Base-by-base conservation (phyloP, 2,888 invertebrate genomes). In the Philaethria dido region DNA sequence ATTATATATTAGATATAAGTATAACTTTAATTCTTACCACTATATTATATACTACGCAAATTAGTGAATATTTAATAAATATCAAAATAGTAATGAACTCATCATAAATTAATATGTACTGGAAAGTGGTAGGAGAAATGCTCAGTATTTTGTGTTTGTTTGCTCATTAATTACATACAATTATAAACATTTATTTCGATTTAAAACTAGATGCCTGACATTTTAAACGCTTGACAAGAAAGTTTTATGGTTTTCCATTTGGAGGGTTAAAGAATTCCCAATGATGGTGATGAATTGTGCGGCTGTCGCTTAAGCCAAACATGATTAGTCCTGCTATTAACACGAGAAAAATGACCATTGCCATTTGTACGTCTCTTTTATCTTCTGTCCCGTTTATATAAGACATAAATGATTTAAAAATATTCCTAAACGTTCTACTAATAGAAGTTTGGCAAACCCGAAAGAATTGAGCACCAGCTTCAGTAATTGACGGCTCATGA, bases 191-290 rank as follows among this genome's bases (percentile, higher is more conserved):
- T 47, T 20, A 20, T 20, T 14, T 48, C 13, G 14, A 25, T 50
- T n/a, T 13, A 39, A 39, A 13, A 25, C 2, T 6, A 14, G n/a
- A 48, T 48, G 1, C 6, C 8, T 25, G 25, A 8, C 6, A 50
- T 3, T 14, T 50, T 2, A 4, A 2, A 52, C 29, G 4, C 11
- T 16, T 1, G 16, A 52, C 4, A 16, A 50, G 14, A n/a, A 57
- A 72, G 5, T 36, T 44, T 86, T 78, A 90, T 65, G 87, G 87
- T 60, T 93, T 93, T 45, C 92, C 94, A 70, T 94, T 95, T 9
- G 97, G 97, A 13, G 97, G 97, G 89, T 97, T 97, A 77, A 97
- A 96, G 84, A 95, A 97, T 83, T 97, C 97, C 97, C 97, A 97
- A 77, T 97, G 97, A 82, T 97, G 96, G 76, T 96, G 95, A 82